Conservation (phyloP, 1,140 invertebrate species). For the Ips nitidus region DNA sequence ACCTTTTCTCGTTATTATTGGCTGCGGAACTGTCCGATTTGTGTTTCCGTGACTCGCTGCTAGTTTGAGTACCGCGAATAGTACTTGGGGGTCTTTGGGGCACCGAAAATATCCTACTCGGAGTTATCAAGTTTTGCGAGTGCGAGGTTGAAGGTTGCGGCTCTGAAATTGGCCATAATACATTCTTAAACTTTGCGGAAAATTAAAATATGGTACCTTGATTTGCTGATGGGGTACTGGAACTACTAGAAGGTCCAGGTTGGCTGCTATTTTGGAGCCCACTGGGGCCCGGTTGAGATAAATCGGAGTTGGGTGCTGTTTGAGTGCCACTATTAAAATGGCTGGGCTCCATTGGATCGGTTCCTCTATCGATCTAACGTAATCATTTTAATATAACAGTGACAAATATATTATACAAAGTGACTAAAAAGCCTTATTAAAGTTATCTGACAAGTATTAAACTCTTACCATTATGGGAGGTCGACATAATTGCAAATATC, state of each 20-base stretch:
- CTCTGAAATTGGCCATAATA: constrained; percentile 3
- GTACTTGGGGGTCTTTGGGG: constrained; percentile 38
- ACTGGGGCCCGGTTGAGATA: constrained; percentile 26
- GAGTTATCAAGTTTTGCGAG: constrained; percentile 39
- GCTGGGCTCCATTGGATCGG: constrained; percentile 64
- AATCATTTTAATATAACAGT: constrained; percentile 11
- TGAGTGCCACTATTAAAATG: constrained; percentile 42
- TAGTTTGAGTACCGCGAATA: constrained; percentile 41
- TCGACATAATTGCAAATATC: constrained; percentile 56
- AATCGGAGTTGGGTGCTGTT: constrained; percentile 32
- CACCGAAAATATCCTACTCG: constrained; percentile 42
- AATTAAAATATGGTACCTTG: not conserved
- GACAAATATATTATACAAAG: not conserved
- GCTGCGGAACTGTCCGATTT: constrained; percentile 25
- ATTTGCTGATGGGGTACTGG: constrained; percentile 2
- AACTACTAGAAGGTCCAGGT: not conserved
- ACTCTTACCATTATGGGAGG: constrained; percentile 52
- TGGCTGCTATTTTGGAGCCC: not conserved
- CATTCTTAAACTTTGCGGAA: not conserved
- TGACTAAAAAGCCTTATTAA: no score
- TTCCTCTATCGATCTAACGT: constrained; percentile 63
- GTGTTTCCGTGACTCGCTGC: constrained; percentile 39
- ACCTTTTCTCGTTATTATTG: constrained; percentile 33
- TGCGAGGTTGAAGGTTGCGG: constrained; percentile 18
- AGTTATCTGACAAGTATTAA: not conserved